Base-by-base conservation (phyloP, 2,888 invertebrate species). In the Limnephilus auricula region DNA sequence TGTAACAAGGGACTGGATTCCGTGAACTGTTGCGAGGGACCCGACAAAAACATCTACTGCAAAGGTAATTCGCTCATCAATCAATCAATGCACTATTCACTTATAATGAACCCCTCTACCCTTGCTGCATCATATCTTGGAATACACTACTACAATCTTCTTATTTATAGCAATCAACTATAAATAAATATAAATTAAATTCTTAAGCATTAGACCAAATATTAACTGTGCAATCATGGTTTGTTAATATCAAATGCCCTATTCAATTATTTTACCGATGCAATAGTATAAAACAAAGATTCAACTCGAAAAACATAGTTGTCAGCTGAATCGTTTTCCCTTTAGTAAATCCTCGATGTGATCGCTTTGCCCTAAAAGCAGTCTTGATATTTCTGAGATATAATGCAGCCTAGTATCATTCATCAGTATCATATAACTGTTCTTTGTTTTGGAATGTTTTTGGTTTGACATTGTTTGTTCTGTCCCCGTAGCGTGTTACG, bases 41-140 rank as follows among this genome's bases (percentile, higher is more conserved):
- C 99, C 94, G 98, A 99, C 95, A 98, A 98, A 96, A 98, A 99
- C 95, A 98, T 99, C 96, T 99, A 98, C 96, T 99, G 99, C 96
- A 99, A 98, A 98, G 98, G 98, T 98, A 96, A 87, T 85, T 50
- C 85, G 85, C 90, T 80, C 90, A 84, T 80, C 79, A 82, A 90
- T 84, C 86, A 88, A 50, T 79, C 87, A 88, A 50, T 45, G 30
- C 90, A 90, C 31, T 32, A 78, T 85, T 79, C 79, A 86, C n/a
- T 32, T 79, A 37, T 65, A n/a, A 65, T 15, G 5, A 90, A 45
- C 3, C 90, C 80, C 45, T 37, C n/a, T 79, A 34, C 83, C 50
- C 88, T 90, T 82, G 84, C 89, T 92, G 92, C 90, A 90, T 87
- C 92, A 92, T 89, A 90, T 92, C 90, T 92, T 78, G 15, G 86